These are phyloP conservation scores for Campoletis sonorensis DNA, from an alignment of 1,140 invertebrate species.

Conservation along the genomic window DNA sequence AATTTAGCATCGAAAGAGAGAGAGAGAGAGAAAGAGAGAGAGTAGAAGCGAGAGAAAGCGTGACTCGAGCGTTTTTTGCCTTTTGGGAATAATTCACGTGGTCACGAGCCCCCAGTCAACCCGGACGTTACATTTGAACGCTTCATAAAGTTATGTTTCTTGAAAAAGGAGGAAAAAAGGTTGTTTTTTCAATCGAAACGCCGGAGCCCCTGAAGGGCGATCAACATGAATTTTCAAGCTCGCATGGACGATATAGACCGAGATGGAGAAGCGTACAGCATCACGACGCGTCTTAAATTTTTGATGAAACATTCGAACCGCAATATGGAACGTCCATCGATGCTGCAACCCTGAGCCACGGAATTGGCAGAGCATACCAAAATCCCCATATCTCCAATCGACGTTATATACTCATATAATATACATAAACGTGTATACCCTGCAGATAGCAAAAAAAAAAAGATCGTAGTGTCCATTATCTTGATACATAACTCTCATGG, in stretches of 20 bases:
- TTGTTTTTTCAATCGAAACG: slow-evolving; percentile 70
- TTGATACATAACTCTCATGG: slow-evolving; percentile 69
- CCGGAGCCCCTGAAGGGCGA: slow-evolving; percentile 60
- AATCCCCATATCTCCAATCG: slow-evolving; percentile 52
- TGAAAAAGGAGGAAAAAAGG: slow-evolving; percentile 48
- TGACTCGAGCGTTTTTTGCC: background rate
- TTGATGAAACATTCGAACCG: slow-evolving; percentile 76
- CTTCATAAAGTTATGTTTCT: slow-evolving; percentile 71
- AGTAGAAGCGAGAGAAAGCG: slow-evolving; percentile 7
- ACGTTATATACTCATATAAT: slow-evolving; percentile 43
- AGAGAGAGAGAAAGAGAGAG: too few species aligned
- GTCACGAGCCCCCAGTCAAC: slow-evolving; percentile 46
- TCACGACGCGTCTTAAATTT: slow-evolving; percentile 74
- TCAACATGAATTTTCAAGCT: slow-evolving; percentile 74
- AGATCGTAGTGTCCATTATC: slow-evolving; percentile 65
- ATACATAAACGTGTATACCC: slow-evolving; percentile 10
- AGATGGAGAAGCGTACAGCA: slow-evolving; percentile 61
- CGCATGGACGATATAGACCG: slow-evolving; percentile 52
- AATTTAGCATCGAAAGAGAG: slow-evolving; percentile 30
- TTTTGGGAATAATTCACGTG: slow-evolving; percentile 49
- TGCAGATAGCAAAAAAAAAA: slow-evolving; percentile 20
- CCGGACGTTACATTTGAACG: slow-evolving; percentile 58
- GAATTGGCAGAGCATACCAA: slow-evolving; percentile 43
- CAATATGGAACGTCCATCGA: slow-evolving; percentile 67
- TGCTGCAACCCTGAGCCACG: slow-evolving; percentile 52